Base-by-base conservation (phyloP, 2,888 invertebrate species). In the Drepana falcataria region DNA sequence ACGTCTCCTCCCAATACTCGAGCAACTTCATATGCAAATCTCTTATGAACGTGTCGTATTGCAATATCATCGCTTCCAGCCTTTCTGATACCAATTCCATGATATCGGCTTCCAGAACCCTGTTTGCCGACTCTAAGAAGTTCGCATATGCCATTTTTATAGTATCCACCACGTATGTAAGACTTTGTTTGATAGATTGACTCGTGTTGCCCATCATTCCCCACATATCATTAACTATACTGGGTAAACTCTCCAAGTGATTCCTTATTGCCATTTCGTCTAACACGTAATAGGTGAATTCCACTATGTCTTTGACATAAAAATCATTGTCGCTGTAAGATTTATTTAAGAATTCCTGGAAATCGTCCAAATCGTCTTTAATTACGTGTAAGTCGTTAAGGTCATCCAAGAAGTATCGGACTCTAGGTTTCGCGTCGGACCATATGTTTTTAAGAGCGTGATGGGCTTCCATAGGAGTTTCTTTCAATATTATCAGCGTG, bases 201-300 rank as follows among this genome's bases (percentile, higher is more conserved):
- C 96, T 96, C 0, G 96, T 96, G 54, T 96, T 96, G 0, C 96
- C 96, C 95, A 96, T 95, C 66, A 95, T 94, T 3, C 95, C 95
- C 95, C 95, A 96, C 72, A 96, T 92, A 78, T 96, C 96, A 51
- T 94, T 95, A 0, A 96, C 92, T 35, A 96, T 95, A 51, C 95
- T 95, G 0, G 96, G 96, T 53, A 96, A 74, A 0, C 95, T 94
- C 67, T 96, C 94, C 64, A 96, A 93, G 74, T 96, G 96, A 58
- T 94, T 94, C 56, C 94, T 91, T 51, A 96, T 92, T 0, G 96
- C 94, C 75, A 96, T 90, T 75, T 97, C 96, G 65, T 97, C 96
- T 48, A 96, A 83, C 1, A 96, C 91, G 53, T 94, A 93, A 47
- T 94, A 86, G 0, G 94, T 93, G 56, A 95, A 93, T 56, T 93